Evolutionary conservation across 1,140 invertebrate genomes (phyloP).

Genomic region (Magallana gigas): DNA sequence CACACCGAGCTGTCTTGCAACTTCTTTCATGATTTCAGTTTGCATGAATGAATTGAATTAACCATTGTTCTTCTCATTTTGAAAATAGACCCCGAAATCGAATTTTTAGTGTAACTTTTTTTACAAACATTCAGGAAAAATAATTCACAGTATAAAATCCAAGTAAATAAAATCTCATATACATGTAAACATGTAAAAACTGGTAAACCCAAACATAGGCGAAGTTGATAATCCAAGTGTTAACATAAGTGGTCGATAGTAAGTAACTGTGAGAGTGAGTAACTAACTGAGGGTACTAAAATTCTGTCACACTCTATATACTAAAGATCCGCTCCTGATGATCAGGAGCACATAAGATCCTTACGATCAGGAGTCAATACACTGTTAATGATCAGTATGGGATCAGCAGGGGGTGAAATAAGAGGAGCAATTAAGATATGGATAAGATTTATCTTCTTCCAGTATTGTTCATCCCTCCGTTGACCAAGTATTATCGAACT

Average conservation of each 20-base stretch:
- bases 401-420: background rate
- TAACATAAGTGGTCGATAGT: background rate
- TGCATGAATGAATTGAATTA: background rate
- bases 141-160: background rate
- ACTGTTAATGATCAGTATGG: background rate
- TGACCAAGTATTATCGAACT: too few relatives aligned
- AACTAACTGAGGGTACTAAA: background rate
- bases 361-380: background rate
- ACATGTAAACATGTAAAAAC: background rate
- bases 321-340: background rate
- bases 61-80: background rate
- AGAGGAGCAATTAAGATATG: background rate
- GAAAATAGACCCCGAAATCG: background rate
- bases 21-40: background rate
- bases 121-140: background rate
- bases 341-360: background rate
- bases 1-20: background rate
- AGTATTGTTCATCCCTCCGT: too few relatives aligned
- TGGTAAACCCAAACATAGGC: too few relatives aligned
- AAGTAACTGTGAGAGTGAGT: background rate
- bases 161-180: background rate
- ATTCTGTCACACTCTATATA: background rate
- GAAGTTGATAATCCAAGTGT: background rate
- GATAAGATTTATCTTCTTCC: background rate
- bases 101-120: background rate